Base-by-base conservation (phyloP, 2,113 vertebrate genomes). In the Anarrhichthys ocellatus region DNA sequence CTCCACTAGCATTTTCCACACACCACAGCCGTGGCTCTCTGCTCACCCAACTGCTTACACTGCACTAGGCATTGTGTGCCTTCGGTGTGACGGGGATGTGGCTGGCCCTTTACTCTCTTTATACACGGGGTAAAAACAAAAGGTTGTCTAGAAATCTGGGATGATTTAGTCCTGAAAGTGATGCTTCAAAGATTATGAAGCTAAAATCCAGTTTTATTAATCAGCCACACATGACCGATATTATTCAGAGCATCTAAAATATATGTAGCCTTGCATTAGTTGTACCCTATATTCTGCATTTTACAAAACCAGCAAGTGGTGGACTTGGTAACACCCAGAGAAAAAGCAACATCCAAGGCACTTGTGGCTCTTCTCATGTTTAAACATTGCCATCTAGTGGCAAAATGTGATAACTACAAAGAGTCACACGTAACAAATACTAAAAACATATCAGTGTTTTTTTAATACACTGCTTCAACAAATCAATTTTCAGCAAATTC, bases 1-100 rank as follows among this genome's bases (percentile, higher is more conserved):
- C 78, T 75, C 87, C 81, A 85, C 95, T 89, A 94, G 94, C 88
- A 95, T 92, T 88, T 96, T 96, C 95, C 91, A 95, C 83, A 86
- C 86, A 78, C 67, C 90, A 85, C 90, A 86, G 88, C 69, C 74
- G 85, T 75, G 80, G 85, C 87, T 88, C 85, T 78, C 87, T 85
- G 85, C 86, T 88, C 85, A 48, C 76, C 83, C 86, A 88, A 84
- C 73, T 93, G 94, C 95, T 96, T 94, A 95, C 94, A 91, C 91
- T 90, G 93, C 95, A 95, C 75, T 94, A 84, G 84, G 87, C 82
- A 90, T 95, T 95, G 94, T 95, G 70, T 91, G n/a, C 24, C 54
- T 2, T 77, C 34, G 69, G 67, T 80, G 83, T 82, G 81, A 80
- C 52, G 73, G 71, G 63, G 84, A 73, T 80, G 78, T 67, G 79